Conservation (phyloP, 2,797 vertebrate genomes). For the Peromyscus nudipes region DNA sequence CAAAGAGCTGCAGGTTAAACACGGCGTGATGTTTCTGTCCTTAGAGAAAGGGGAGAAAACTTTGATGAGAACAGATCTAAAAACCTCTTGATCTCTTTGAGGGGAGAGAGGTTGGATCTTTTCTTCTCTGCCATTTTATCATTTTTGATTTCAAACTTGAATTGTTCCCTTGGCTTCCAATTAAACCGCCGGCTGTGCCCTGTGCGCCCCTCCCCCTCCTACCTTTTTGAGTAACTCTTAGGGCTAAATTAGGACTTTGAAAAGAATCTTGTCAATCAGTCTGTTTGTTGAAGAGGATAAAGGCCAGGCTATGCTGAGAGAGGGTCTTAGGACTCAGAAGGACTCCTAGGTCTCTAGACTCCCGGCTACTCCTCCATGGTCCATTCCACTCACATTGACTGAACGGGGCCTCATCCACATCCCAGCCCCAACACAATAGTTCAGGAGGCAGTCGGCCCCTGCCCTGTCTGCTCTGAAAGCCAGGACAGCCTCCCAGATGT, state of each 20-base stretch:
- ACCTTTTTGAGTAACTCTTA: not conserved
- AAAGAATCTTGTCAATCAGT: constrained; percentile 39
- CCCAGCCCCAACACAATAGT: not conserved
- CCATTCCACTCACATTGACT: not conserved
- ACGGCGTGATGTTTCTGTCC: not conserved
- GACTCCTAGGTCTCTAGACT: not conserved
- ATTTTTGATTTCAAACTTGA: constrained; percentile 65
- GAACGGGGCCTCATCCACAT: not conserved
- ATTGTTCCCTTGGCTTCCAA: not conserved
- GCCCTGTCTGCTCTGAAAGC: constrained; percentile 40
- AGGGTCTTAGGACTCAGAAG: not conserved
- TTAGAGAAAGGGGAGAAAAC: not conserved
- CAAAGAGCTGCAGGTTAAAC: constrained; percentile 34
- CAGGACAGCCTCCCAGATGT: not conserved
- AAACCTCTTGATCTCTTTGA: constrained; percentile 68
- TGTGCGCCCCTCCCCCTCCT: not conserved
- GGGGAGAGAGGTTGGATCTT: constrained; percentile 33
- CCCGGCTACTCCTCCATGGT: not conserved
- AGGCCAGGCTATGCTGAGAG: not conserved
- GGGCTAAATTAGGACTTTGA: constrained; percentile 27
- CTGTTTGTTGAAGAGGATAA: constrained; percentile 34
- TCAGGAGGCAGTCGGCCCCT: not conserved
- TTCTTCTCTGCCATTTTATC: constrained; percentile 60
- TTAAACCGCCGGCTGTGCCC: not conserved
- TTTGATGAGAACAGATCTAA: constrained; percentile 63